These are phyloP conservation scores for Urocyon cinereoargenteus DNA, from an alignment of 2,797 vertebrate species.

Conservation along the genomic window DNA sequence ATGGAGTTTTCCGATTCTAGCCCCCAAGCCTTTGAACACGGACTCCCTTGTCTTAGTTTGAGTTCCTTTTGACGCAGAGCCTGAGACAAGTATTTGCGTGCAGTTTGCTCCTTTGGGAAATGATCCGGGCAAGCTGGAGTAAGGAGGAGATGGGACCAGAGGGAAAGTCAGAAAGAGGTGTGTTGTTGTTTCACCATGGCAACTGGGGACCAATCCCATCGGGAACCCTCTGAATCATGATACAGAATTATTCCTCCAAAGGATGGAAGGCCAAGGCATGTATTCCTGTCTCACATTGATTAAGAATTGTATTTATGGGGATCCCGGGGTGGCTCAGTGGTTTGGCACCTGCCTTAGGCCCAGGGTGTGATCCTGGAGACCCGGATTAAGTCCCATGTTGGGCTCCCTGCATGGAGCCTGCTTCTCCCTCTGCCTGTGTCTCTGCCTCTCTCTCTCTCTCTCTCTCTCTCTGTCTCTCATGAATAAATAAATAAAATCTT, in stretches of 20 bases:
- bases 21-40: rapidly evolving
- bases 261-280: background rate
- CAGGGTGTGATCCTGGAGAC: no score
- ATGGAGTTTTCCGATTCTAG: background rate
- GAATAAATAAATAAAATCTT: no score
- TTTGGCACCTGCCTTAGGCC: no score
- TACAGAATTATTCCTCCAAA: background rate
- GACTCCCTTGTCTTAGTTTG: background rate
- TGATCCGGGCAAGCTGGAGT: background rate
- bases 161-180: background rate
- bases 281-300: background rate
- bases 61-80: background rate
- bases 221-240: no score
- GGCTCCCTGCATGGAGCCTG: no score
- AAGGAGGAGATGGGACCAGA: background rate
- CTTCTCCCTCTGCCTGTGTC: no score
- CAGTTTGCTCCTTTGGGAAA: background rate
- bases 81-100: background rate
- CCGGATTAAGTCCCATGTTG: no score
- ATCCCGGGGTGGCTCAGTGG: no score
- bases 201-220: rapidly evolving
- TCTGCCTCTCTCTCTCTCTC: no score
- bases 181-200: background rate
- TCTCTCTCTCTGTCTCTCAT: no score
- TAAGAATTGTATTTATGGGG: background rate